phyloP scores from a whole-genome alignment of 2,113 vertebrate genomes.

The Microcebus ravelobensis region DNA sequence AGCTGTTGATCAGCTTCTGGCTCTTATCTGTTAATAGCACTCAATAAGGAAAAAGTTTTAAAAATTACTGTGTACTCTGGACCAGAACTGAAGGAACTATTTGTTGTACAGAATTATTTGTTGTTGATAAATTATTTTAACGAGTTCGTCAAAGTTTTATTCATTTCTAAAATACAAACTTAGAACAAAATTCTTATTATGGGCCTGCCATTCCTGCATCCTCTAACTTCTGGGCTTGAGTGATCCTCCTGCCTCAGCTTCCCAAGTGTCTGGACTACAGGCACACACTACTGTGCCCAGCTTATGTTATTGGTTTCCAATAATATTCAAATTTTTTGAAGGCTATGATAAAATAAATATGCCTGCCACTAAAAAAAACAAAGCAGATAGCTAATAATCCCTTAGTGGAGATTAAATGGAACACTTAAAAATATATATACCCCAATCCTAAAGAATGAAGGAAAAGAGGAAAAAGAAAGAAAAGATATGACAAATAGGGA shows the following conservation, averaged over 20 bases:
- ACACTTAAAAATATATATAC: neutral
- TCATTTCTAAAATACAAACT: constrained; percentile 33
- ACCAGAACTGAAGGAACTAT: neutral
- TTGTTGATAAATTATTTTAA: neutral
- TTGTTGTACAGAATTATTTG: neutral
- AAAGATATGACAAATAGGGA: neutral
- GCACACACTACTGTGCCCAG: neutral
- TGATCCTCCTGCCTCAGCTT: neutral
- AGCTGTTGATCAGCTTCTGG: neutral
- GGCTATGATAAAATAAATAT: neutral
- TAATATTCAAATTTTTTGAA: neutral
- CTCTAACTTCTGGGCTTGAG: neutral
- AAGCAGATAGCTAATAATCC: neutral
- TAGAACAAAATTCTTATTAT: constrained; percentile 2
- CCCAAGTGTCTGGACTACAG: neutral
- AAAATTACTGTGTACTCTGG: neutral
- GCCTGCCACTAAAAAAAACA: neutral
- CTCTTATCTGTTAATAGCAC: neutral
- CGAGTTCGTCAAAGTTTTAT: constrained; percentile 11
- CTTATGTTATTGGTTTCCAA: neutral
- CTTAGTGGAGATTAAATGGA: neutral
- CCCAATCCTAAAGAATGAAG: neutral
- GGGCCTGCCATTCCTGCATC: neutral
- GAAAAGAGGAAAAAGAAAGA: neutral
- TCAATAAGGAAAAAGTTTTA: neutral